Evolutionary conservation across 2,113 vertebrate species (phyloP).

Genomic region (Dasyprocta punctata): DNA sequence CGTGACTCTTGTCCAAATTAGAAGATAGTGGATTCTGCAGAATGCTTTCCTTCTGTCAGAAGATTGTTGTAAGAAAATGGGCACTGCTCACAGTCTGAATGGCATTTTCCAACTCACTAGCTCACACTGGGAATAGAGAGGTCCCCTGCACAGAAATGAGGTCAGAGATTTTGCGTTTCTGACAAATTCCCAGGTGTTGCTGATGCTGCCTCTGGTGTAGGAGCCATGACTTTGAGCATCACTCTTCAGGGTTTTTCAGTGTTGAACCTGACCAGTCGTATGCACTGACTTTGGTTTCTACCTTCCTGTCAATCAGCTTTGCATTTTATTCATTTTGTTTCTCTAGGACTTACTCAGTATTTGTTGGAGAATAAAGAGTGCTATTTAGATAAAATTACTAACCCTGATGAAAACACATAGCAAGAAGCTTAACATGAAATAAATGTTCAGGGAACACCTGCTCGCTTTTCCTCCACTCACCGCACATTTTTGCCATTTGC

Average conservation of each 20-base stretch:
- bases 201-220: not conserved
- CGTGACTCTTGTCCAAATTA: not conserved
- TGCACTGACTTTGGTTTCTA: not conserved
- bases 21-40: not conserved
- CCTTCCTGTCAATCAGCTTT: not conserved
- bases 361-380: not conserved
- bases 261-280: not conserved
- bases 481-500: not conserved
- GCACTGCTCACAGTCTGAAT: too few species aligned
- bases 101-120: not conserved
- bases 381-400: not conserved
- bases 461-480: not conserved
- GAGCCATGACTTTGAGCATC: not conserved
- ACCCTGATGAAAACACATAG: not conserved
- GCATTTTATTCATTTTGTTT: not conserved
- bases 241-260: not conserved
- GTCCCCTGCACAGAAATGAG: accelerated
- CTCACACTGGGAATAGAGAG: not conserved
- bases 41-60: not conserved
- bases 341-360: not conserved
- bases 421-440: not conserved
- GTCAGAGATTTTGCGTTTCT: not conserved
- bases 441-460: too few species aligned
- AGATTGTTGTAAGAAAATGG: not conserved
- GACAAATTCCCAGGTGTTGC: not conserved